Base-by-base conservation (phyloP, 1,140 invertebrate species). In the Cotesia typhae region DNA sequence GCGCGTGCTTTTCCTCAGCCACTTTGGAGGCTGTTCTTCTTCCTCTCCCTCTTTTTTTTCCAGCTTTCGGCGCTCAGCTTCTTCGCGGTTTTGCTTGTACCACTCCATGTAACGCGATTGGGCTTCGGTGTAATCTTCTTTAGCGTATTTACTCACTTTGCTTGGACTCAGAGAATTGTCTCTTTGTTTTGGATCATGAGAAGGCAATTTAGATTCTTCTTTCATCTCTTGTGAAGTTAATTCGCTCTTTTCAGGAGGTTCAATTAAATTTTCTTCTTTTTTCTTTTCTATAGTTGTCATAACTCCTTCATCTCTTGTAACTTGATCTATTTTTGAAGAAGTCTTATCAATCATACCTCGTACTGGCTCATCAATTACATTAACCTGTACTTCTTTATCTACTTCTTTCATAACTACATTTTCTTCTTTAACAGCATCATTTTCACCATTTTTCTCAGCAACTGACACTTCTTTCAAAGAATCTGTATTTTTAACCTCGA, bases 21-120 rank as follows among this genome's bases (percentile, higher is more conserved):
- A 84, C 4, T 80, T 78, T 0, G 83, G 81, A 3, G 80, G 71
- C 41, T 78, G 77, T 5, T 81, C 79, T 37, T 84, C 82, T 38
- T 84, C 81, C 14, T 82, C 82, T 4, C 74, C 74, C 17, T 80
- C 76, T 52, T 76, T 83, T 53, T 67, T 72, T 14, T 84, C 82
- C 0, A 73, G 67, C 10, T 79, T 78, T 52, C 78, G 85, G 37
- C 74, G 77, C 70, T 85, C 84, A 74, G 80, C 73, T 73, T 81
- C 82, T 37, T 85, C 80, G 1, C 82, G 76, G 4, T 84, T 85
- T 5, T 84, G 80, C 28, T 88, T 87, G 74, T 89, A 89, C 89
- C 89, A 89, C 4, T 87, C 87, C 89, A 90, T 89, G 70, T 89
- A 89, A 17, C 88, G 82, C 9, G 88, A 87, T 71, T 81, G 83